Evolutionary conservation across 2,113 vertebrate species (phyloP).

Genomic region (Danio rerio): DNA sequence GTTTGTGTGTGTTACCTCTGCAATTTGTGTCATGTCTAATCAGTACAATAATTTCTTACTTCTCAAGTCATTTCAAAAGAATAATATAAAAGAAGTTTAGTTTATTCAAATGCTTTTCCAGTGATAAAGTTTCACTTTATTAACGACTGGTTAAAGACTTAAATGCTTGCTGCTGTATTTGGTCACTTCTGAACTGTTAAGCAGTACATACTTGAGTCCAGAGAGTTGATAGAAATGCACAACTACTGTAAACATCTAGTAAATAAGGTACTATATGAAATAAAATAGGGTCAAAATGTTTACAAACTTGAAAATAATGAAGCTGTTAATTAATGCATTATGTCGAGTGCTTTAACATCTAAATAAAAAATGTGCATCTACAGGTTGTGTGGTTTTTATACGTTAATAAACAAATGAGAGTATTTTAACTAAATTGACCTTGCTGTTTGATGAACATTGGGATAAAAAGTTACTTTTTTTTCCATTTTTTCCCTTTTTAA

Average conservation of each 20-base stretch:
- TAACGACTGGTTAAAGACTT: not conserved
- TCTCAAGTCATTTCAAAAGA: conserved; percentile 21
- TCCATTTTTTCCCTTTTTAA: too few relatives aligned
- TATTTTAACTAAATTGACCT: not conserved
- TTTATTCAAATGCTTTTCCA: conserved; percentile 14
- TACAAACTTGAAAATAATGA: conserved; percentile 48
- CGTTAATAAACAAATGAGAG: not conserved
- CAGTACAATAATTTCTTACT: conserved; percentile 8
- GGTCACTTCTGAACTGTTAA: conserved; percentile 19
- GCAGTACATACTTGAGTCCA: not conserved
- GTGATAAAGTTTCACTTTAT: conserved; percentile 7
- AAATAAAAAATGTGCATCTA: conserved; percentile 49
- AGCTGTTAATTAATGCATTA: conserved; percentile 28
- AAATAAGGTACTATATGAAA: not conserved
- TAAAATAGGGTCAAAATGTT: conserved; percentile 46
- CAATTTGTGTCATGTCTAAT: not conserved
- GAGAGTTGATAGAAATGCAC: not conserved
- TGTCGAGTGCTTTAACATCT: conserved; percentile 50
- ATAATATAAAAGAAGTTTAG: conserved; percentile 12
- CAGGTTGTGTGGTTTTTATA: conserved; percentile 17
- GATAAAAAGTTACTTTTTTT: not conserved
- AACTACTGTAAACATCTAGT: conserved; percentile 10
- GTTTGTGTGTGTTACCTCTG: conserved; percentile 19
- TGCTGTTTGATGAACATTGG: not conserved
- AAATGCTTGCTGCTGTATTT: conserved; percentile 41